These are phyloP conservation scores for Oligia fasciuncula DNA, from an alignment of 2,888 invertebrate species.

Conservation along the genomic window DNA sequence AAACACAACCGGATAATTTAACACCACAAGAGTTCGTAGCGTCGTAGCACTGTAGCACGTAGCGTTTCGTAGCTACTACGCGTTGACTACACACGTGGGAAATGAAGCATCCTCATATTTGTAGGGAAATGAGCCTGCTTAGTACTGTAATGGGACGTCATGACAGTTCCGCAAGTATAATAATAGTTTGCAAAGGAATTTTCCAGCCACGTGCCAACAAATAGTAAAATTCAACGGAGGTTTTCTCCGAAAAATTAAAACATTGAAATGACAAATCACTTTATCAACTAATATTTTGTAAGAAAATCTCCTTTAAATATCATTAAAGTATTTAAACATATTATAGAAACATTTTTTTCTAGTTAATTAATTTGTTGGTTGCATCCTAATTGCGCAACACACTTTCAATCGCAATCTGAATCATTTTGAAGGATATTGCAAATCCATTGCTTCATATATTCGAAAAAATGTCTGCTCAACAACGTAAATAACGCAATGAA, in stretches of 20 bases:
- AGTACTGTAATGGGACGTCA: conserved; percentile 1
- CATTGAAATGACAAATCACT: background rate
- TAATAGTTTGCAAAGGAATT: background rate
- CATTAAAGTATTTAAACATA: background rate
- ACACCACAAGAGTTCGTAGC: conserved; percentile 31
- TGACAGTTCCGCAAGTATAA: conserved; percentile 6
- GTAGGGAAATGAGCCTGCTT: background rate
- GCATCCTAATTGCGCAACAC: too few species aligned
- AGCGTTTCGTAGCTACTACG: conserved; percentile 28
- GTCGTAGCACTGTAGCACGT: conserved; percentile 36
- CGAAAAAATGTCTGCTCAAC: too few species aligned
- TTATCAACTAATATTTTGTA: background rate
- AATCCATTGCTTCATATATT: too few species aligned
- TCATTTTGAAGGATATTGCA: too few species aligned
- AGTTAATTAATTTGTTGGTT: too few species aligned
- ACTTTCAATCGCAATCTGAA: too few species aligned
- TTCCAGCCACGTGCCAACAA: background rate
- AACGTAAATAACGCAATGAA: too few species aligned
- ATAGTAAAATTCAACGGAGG: background rate
- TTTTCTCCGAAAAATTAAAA: background rate
- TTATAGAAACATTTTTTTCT: too few species aligned
- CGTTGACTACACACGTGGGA: conserved; percentile 34
- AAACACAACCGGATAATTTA: background rate
- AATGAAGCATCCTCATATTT: conserved; percentile 6
- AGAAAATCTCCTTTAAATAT: background rate